A percentile compares a stretch with the other conserved stretches of the same genome.
Conservation (phyloP, 53 echinoderm and acorn worm species). For the Pentamera pediparva region DNA sequence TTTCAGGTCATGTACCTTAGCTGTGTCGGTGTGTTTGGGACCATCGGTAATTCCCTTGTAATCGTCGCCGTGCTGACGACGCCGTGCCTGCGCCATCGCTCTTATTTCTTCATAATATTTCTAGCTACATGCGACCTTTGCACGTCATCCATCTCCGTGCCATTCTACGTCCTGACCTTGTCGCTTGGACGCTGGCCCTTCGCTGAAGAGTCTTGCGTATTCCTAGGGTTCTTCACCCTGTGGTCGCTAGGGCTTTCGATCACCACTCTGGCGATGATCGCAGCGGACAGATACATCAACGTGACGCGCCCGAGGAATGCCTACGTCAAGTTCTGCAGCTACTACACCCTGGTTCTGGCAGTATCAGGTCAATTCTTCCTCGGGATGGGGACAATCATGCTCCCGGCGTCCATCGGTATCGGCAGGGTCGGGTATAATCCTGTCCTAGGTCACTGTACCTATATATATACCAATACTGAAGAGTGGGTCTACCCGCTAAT, state of each 20-base stretch:
- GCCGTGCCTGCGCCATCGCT: slow-evolving; percentile 38
- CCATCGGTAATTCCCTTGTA: slow-evolving; percentile 64
- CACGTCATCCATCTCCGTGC: slow-evolving; percentile 40
- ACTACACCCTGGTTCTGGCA: background rate
- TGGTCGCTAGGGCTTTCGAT: slow-evolving; percentile 51
- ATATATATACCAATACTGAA: slow-evolving; percentile 7
- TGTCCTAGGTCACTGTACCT: slow-evolving; percentile 50
- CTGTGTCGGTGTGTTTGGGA: no score
- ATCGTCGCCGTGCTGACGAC: slow-evolving; percentile 56
- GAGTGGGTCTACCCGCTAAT: slow-evolving; percentile 46
- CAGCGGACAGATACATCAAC: slow-evolving; percentile 51
- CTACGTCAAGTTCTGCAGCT: slow-evolving; percentile 42
- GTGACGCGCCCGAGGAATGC: slow-evolving; percentile 47
- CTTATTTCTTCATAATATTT: slow-evolving; percentile 57
- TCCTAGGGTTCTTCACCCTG: slow-evolving; percentile 56
- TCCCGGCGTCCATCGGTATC: slow-evolving; percentile 39
- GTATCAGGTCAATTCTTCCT: background rate
- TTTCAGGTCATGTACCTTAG: no score
- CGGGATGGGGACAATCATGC: slow-evolving; percentile 6
- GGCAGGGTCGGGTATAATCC: slow-evolving; percentile 55
- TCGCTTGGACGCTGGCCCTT: slow-evolving; percentile 39
- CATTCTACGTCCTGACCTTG: slow-evolving; percentile 35
- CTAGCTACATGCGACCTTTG: slow-evolving; percentile 54
- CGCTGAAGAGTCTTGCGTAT: slow-evolving; percentile 19
- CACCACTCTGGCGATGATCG: slow-evolving; percentile 39